Base-by-base conservation (phyloP, 2,888 invertebrate species). In the Dicranocentrus wangi region DNA sequence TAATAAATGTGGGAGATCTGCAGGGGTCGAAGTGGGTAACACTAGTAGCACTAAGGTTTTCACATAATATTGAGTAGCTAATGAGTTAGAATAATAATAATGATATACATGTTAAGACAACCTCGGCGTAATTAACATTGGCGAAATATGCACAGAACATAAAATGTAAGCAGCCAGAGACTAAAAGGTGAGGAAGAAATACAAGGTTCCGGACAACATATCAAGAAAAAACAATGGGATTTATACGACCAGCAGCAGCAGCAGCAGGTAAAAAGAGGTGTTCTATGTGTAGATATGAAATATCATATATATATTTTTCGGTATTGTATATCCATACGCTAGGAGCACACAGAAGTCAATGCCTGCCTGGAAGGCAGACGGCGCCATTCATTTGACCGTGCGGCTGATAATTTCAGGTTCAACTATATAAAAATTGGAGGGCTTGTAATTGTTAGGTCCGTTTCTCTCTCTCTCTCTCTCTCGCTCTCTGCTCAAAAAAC, bases 331-430 rank as follows among this genome's bases (percentile, higher is more conserved):
- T 51, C 3, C 72, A 66, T 32, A 32, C 32, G 47, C n/a, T 47
- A 3, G 15, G 47, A n/a, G 47, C 47, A 10, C 42, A 77, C 61
- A 81, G 73, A 58, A 79, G 83, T 85, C 84, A 81, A 85, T 83
- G 84, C 86, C 84, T 83, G 71, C 65, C 66, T 78, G 82, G 72
- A 82, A 83, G 83, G 84, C 84, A 85, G 85, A 85, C 86, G 86
- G 85, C 86, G 86, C 86, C 86, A 86, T 86, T 86, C 86, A 86
- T 86, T 86, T 84, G 84, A 83, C 83, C 83, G 79, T 86, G 84
- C 86, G 83, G 85, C 84, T 82, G 79, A 83, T 86, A 86, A 86
- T 86, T 86, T 86, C 85, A 86, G 86, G 86, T 85, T 86, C 86
- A 85, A 53, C 77, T 77, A 86, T 85, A 86, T 86, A 86, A 85